Evolutionary conservation across 2,113 vertebrate genomes (phyloP).

Genomic region (Anas platyrhynchos): DNA sequence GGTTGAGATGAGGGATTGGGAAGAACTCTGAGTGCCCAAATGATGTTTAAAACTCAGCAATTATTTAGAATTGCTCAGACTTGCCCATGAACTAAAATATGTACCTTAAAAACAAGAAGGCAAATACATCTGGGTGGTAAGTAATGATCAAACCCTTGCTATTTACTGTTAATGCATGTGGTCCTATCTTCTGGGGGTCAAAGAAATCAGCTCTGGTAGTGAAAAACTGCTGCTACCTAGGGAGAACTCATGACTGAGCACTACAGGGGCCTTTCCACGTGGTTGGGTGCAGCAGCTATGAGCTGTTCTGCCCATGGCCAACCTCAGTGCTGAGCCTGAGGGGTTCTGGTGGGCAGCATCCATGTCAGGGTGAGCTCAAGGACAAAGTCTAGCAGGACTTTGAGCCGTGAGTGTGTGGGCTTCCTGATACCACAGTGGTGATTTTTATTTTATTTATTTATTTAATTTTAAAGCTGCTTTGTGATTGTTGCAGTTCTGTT

Average conservation of each 20-base stretch:
- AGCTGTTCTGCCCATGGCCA: background rate
- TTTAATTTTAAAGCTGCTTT: background rate
- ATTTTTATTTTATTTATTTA: no score
- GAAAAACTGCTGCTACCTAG: background rate
- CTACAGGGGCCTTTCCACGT: accelerated
- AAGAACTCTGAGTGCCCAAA: background rate
- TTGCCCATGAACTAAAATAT: background rate
- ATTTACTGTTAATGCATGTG: background rate
- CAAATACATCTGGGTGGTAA: background rate
- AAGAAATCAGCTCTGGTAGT: background rate
- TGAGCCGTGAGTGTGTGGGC: accelerated
- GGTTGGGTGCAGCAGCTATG: background rate
- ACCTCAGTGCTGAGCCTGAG: accelerated
- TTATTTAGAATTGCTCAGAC: background rate
- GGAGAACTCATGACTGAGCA: background rate
- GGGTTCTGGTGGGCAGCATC: background rate
- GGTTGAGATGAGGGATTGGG: background rate
- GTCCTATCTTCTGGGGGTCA: background rate
- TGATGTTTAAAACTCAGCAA: background rate
- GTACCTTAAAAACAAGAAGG: background rate
- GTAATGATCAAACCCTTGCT: background rate
- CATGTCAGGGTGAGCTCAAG: accelerated
- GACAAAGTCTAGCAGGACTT: background rate
- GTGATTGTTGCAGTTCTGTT: background rate
- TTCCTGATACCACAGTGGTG: background rate